Evolutionary conservation across 2,888 invertebrate genomes (phyloP), one percentile per base, ranked within the genome.

Genomic region (Drosophila neonasuta): DNA sequence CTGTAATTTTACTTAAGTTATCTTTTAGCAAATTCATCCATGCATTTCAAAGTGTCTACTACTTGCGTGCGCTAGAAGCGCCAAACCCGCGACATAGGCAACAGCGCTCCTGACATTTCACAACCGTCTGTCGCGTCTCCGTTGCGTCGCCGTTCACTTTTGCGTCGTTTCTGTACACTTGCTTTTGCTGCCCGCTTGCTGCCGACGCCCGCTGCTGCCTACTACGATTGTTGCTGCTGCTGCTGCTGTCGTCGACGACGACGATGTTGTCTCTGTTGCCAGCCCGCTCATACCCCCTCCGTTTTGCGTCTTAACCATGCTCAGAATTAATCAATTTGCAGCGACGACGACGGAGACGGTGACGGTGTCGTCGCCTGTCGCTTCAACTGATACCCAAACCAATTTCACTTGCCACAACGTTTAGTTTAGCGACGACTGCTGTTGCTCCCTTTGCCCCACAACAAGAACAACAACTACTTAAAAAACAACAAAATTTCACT

Each of bases 111-210:
- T 86, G 87, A 6, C 9, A 54, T 86, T 84, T 84, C 79, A 67
- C 71, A 84, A 86, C 56, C 67, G 65, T 68, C 83, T 62, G 83
- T 63, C 74, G 84, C 86, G 79, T 80, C 80, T 81, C 72, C 85
- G 87, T 49, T 79, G 80, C 85, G 85, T 75, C 87, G 85, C 82
- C 85, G 80, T 70, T 80, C 76, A 79, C 85, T 80, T 80, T 80
- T 80, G 87, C 85, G 85, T 85, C 87, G 80, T 81, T 86, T 86
- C 72, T 87, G 81, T 80, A 80, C 84, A 80, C 78, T 80, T 77
- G 66, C 80, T 69, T 65, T 48, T 69, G 66, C 77, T 77, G 83
- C 78, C 80, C 78, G 80, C 73, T 44, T 69, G 68, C 78, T 74
- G 75, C 79, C 79, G 74, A 78, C 50, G 74, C 79, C 79, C 74